Evolutionary conservation across 2,888 invertebrate species (phyloP), one percentile per base, ranked within the genome.

Genomic region (Cryptophagus acutangulus): DNA sequence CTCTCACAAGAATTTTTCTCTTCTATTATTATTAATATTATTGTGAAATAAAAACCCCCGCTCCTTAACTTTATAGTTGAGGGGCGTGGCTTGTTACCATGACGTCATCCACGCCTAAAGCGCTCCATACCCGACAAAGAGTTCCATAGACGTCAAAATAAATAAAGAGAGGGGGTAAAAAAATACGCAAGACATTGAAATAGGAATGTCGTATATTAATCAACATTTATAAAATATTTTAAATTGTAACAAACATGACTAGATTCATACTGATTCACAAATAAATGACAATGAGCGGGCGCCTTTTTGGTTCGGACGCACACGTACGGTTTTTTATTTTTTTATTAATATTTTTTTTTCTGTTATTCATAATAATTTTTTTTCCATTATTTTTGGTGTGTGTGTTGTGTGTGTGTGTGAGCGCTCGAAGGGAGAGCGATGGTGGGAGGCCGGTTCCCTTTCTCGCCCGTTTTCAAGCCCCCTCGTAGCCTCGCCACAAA

Each of bases 201-300:
- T 71, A 71, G 72, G 72, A 72, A 72, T 72, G 72, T 72, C 70
- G 67, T 71, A 71, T 71, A 72, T 71, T 72, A 71, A 69, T 71
- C 71, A 72, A 72, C 71, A 72, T 72, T 71, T 71, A 72, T 71
- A 72, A 72, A 72, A 71, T 72, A 72, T 71, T 71, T 71, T 69
- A 71, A 72, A 70, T 70, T 69, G 71, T 72, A 72, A 72, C 72
- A 72, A 72, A 71, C 71, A 72, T 71, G 71, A 71, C 71, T 72
- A 71, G 71, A 71, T 71, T 70, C 71, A 71, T 71, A 71, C 69
- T 70, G 69, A 69, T 70, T 69, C 67, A 69, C 67, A 69, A 70
- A 67, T 62, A 31, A 68, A 69, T 67, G 63, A 67, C 66, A 67
- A 67, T 67, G 66, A 65, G 64, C 63, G 61, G n/a, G 63, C 54